phyloP scores from a whole-genome alignment of 2,888 invertebrate species.

The Sepiola atlantica region DNA sequence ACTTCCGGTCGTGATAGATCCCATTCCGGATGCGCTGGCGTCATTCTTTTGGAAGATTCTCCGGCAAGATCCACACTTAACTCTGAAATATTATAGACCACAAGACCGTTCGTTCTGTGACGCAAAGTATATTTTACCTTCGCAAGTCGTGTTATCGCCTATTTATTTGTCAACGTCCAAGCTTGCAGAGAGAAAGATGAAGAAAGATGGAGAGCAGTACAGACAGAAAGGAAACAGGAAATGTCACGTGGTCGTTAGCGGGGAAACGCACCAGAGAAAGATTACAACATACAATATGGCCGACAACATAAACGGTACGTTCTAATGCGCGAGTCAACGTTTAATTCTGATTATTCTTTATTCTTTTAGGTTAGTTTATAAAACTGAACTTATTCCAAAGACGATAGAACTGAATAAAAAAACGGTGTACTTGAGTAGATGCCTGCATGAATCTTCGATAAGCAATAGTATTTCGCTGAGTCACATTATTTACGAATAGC shows the following conservation, averaged over 20 bases:
- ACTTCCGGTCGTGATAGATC: conserved; percentile 19
- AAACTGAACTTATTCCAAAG: not conserved
- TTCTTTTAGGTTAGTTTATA: not conserved
- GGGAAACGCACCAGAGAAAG: not conserved
- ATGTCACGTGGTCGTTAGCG: not conserved
- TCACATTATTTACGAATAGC: too few relatives aligned
- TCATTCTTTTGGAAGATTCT: conserved; percentile 9
- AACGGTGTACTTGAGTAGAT: too few relatives aligned
- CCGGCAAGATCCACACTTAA: not conserved
- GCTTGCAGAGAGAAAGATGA: not conserved
- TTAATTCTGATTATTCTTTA: not conserved
- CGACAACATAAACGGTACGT: not conserved
- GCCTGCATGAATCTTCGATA: too few relatives aligned
- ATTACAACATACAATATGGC: not conserved
- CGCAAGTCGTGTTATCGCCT: not conserved
- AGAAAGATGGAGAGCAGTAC: not conserved
- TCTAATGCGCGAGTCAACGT: not conserved
- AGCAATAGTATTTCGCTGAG: too few relatives aligned
- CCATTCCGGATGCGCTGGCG: not conserved
- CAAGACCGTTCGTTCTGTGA: not conserved
- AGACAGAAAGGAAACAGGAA: not conserved
- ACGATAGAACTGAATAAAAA: not conserved
- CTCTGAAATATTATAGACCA: not conserved
- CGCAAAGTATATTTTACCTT: not conserved
- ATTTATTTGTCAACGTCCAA: not conserved